Evolutionary conservation across 2,888 invertebrate species (phyloP).

Genomic region (Gnatocerus cornutus): DNA sequence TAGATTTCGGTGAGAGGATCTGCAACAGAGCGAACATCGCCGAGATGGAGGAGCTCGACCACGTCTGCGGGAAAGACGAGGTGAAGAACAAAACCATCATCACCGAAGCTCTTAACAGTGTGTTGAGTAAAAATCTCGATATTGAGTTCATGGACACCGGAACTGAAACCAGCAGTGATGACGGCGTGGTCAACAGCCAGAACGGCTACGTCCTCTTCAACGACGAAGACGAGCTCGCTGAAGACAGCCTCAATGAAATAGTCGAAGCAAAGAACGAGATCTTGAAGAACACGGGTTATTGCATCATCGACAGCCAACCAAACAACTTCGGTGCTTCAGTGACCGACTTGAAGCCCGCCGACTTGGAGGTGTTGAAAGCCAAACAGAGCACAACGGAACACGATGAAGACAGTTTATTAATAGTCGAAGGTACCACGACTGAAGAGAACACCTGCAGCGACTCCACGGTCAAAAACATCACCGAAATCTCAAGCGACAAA

Average conservation of each 20-base stretch:
- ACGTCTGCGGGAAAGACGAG: conserved; percentile 65
- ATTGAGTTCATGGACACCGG: conserved; percentile 92
- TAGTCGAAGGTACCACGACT: conserved; percentile 74
- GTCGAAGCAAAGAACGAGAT: conserved; percentile 57
- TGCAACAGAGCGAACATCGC: conserved; percentile 64
- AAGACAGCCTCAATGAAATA: conserved; percentile 66
- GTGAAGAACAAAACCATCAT: conserved; percentile 57
- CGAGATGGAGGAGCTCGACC: conserved; percentile 67
- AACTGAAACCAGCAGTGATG: conserved; percentile 84
- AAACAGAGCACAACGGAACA: conserved; percentile 70
- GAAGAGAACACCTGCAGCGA: conserved; percentile 75
- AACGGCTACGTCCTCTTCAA: conserved; percentile 81
- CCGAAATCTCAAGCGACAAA: conserved; percentile 59
- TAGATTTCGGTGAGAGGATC: conserved; percentile 10
- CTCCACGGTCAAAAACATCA: conserved; percentile 69
- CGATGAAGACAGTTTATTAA: conserved; percentile 75
- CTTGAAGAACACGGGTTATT: conserved; percentile 66
- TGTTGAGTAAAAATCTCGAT: conserved; percentile 76
- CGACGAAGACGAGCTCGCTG: conserved; percentile 70
- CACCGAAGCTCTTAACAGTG: conserved; percentile 62
- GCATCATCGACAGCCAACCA: conserved; percentile 62
- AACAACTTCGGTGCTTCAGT: conserved; percentile 61
- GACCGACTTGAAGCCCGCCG: conserved; percentile 63
- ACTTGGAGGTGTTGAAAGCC: conserved; percentile 62
- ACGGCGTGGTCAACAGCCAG: conserved; percentile 75